Evolutionary conservation across 2,113 vertebrate species (phyloP), one percentile per base, ranked within the genome.

Genomic region (Cyrtonyx montezumae): DNA sequence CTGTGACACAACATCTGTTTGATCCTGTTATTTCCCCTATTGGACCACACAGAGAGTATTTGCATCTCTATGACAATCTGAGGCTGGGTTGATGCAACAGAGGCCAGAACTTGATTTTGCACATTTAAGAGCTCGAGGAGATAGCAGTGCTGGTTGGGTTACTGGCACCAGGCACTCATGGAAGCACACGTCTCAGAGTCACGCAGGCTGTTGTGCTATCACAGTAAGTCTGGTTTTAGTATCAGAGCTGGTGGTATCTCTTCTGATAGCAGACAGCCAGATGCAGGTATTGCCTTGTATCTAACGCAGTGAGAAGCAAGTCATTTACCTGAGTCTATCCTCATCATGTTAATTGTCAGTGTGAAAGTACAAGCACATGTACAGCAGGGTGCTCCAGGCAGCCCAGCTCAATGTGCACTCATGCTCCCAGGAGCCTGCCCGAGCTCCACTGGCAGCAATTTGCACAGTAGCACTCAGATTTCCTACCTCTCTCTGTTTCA

Each of bases 331-430:
- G 13, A 12, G 51, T 6, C 55, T 40, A 25, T 36, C 34, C 37
- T 46, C 49, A 37, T 28, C 7, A 1, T 3, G 6, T 8, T 59
- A 34, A 42, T 3, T 22, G 8, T 3, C 42, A 18, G 3, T 2
- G 14, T 34, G 25, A 5, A 16, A 37, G 19, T 2, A 17, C 45
- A 56, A 34, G 21, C 7, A 20, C 32, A 8, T 23, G 23, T 6
- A 17, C 36, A 21, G 51, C 9, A 51, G n/a, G 14, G 17, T 4
- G 4, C 34, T 13, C 6, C 6, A 22, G 5, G 3, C 40, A 82
- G 59, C 42, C 45, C 4, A 17, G 37, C n/a, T 70, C 42, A 25
- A 16, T 22, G 37, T 26, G 46, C 36, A 16, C 48, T 2, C 9
- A 8, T 36, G 3, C n/a, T 46, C 19, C 40, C 17, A 1, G n/a